phyloP scores from a whole-genome alignment of 2,113 vertebrate genomes.

The Cacatua alba region DNA sequence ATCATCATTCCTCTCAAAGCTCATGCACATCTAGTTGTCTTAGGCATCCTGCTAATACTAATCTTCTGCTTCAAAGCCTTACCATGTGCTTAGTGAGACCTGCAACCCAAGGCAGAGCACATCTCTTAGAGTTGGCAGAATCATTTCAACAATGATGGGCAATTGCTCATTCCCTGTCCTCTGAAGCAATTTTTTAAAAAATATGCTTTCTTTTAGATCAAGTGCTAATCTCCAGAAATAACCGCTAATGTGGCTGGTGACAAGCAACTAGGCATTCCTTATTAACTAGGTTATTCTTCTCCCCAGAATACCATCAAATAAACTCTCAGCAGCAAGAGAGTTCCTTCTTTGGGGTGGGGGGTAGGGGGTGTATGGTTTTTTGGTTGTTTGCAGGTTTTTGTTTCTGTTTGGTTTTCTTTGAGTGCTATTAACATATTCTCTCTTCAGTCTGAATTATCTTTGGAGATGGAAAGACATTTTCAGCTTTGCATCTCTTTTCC shows the following conservation, averaged over 20 bases:
- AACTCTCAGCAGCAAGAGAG: not conserved
- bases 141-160: fast-evolving
- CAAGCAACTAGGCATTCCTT: not conserved
- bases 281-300: not conserved
- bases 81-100: not conserved
- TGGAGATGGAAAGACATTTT: not conserved
- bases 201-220: not conserved
- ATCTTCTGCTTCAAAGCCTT: not conserved
- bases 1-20: not conserved
- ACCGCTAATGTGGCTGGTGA: not conserved
- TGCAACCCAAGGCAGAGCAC: not conserved
- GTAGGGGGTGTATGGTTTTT: no score
- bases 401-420: not conserved
- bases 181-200: not conserved
- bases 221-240: not conserved
- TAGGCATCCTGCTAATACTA: not conserved
- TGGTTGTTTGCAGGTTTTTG: not conserved
- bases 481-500: not conserved
- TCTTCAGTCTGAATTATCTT: not conserved
- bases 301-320: not conserved
- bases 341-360: not conserved
- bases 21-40: fast-evolving
- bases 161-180: not conserved
- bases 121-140: not conserved
- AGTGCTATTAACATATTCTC: not conserved